A percentile compares a stretch with the other conserved stretches of the same genome.
Evolutionary conservation across 1,140 invertebrate species (phyloP).

Genomic region (Eurosta solidaginis): DNA sequence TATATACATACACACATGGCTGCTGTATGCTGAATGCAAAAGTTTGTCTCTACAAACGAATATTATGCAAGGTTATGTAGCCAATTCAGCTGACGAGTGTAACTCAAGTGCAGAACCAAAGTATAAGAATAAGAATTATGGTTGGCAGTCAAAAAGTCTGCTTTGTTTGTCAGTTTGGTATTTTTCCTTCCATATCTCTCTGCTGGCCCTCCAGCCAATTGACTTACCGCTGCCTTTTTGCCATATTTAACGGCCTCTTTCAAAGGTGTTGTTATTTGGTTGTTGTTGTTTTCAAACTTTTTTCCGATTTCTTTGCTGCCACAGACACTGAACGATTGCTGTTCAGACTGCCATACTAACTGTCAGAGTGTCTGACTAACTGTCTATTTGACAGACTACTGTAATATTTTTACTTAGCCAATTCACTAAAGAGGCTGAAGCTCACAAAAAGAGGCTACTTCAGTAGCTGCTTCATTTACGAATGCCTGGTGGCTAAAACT

Average conservation of each 20-base stretch:
- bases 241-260: neutral
- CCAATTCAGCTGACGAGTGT: neutral
- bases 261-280: neutral
- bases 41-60: neutral
- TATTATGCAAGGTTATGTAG: slow-evolving; percentile 8
- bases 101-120: neutral
- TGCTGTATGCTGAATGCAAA: neutral
- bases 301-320: neutral
- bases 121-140: neutral
- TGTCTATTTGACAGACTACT: slow-evolving; percentile 11
- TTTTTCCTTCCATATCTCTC: neutral
- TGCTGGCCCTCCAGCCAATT: neutral
- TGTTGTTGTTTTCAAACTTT: neutral
- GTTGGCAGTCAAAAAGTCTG: neutral
- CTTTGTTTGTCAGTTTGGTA: neutral
- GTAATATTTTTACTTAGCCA: neutral
- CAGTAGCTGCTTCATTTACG: slow-evolving; percentile 33
- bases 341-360: neutral
- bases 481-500: neutral
- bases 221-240: too few relatives aligned
- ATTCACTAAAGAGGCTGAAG: neutral
- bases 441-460: slow-evolving; percentile 26
- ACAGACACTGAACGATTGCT: neutral
- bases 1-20: neutral
- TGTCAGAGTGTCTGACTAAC: neutral